Evolutionary conservation across 2,888 invertebrate genomes (phyloP).

Genomic region (Dryomyza anilis): DNA sequence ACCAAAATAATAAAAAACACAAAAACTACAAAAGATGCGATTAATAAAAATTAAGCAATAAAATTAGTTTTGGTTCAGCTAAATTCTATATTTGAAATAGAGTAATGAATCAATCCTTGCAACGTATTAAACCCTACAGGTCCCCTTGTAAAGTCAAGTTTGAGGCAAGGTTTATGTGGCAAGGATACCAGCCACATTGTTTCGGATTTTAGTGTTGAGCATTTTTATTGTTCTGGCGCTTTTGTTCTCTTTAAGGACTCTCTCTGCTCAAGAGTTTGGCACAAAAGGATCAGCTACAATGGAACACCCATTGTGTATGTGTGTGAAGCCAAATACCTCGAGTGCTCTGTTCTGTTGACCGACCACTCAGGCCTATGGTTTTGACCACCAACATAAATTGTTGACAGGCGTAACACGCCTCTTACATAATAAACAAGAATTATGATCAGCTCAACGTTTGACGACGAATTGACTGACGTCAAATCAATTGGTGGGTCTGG

Average conservation of each 20-base stretch:
- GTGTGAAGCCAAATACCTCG: constrained; percentile 11
- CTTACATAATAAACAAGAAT: constrained; percentile 57
- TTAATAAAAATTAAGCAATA: constrained; percentile 60
- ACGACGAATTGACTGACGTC: constrained; percentile 37
- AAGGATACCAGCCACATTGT: constrained; percentile 34
- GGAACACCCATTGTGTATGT: constrained; percentile 33
- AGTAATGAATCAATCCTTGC: constrained; percentile 51
- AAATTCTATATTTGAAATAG: constrained; percentile 47
- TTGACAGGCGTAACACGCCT: constrained; percentile 62
- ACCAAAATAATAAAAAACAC: too few species aligned
- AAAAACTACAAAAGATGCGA: constrained; percentile 30
- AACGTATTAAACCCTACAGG: neutral
- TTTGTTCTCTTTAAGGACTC: constrained; percentile 19
- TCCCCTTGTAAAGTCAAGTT: neutral
- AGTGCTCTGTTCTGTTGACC: neutral
- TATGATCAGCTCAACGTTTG: constrained; percentile 35
- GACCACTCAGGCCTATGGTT: constrained; percentile 27
- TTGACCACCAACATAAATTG: constrained; percentile 61
- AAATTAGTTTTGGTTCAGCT: constrained; percentile 61
- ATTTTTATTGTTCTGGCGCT: constrained; percentile 8
- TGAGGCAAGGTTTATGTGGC: neutral
- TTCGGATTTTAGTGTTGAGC: constrained; percentile 43
- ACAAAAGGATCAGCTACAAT: neutral
- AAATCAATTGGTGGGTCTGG: constrained; percentile 14
- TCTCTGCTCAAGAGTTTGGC: too few species aligned